A percentile compares a stretch with the other conserved stretches of the same genome.
Evolutionary conservation across 2,797 vertebrate genomes (phyloP).

Genomic region (Leucoraja ocellata): DNA sequence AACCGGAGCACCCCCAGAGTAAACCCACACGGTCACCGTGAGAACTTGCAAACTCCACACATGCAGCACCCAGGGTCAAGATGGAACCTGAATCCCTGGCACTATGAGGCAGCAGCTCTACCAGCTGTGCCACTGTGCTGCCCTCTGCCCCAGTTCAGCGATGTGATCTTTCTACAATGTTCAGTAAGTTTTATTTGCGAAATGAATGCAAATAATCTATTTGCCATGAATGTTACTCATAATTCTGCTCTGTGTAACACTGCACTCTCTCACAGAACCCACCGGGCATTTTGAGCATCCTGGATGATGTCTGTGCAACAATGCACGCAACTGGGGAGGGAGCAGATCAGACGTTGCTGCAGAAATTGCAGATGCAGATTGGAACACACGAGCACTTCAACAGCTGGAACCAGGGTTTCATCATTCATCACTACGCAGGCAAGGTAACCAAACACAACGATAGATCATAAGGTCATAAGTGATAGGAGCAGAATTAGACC

Average conservation of each 20-base stretch:
- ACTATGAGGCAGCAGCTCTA: too few species aligned
- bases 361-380: conserved; percentile 88
- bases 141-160: too few species aligned
- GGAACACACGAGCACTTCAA: conserved; percentile 96
- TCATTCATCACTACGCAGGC: conserved; percentile 95
- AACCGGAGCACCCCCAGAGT: too few species aligned
- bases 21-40: too few species aligned
- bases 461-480: too few species aligned
- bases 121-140: too few species aligned
- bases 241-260: not conserved
- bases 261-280: conserved; percentile 67
- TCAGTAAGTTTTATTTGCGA: not conserved
- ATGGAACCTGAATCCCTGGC: too few species aligned
- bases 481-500: too few species aligned
- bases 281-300: conserved; percentile 89
- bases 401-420: conserved; percentile 99
- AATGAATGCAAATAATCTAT: not conserved
- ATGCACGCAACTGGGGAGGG: conserved; percentile 96
- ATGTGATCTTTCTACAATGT: too few species aligned
- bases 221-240: not conserved
- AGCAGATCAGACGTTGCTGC: conserved; percentile 91
- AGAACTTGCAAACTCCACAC: too few species aligned
- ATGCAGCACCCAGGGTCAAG: too few species aligned
- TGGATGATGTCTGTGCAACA: conserved; percentile 95
- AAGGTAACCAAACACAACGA: conserved; percentile 64